Evolutionary conservation across 2,113 vertebrate genomes (phyloP), one percentile per base, ranked within the genome.

Genomic region (Spea multiplicata): DNA sequence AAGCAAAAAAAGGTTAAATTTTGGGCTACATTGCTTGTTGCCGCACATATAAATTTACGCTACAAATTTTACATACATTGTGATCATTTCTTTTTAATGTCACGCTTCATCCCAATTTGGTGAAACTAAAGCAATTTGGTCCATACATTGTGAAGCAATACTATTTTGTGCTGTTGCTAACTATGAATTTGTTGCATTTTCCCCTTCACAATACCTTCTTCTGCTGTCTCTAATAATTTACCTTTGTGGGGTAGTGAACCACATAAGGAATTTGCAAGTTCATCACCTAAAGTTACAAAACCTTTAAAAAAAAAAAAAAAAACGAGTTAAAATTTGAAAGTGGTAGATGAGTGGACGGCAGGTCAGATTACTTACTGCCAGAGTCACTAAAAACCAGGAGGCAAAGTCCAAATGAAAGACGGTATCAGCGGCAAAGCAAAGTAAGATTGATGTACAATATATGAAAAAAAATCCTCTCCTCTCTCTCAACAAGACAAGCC

Each of bases 251-350:
- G 88, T 86, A 90, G 81, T 86, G 90, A 88, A 82, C 88, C 89
- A 78, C 88, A 86, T 86, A 87, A 91, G 85, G 89, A 93, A 93
- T 93, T 93, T 93, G 92, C 91, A 74, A 87, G 88, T 83, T 91
- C 90, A 91, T 91, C 92, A 89, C 17, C 83, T 83, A 87, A 87
- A 86, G 83, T 14, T 12, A 83, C 87, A 84, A 86, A 77, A 74
- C 69, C 84, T 76, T 84, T 82, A 83, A 83, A 77, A 59, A 66
- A 87, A n/a, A n/a, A n/a, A n/a, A n/a, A 88, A 84, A 87, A 88
- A 86, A 81, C 77, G 16, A 83, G 92, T 90, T 93, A 93, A 92
- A 91, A 85, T 91, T 93, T 93, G 88, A 92, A 90, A 76, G 44
- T 76, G 73, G 84, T 90, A 87, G 86, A 83, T 85, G 81, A 81